Evolutionary conservation across 2,797 vertebrate genomes (phyloP).

Genomic region (Amazonetta brasiliensis): DNA sequence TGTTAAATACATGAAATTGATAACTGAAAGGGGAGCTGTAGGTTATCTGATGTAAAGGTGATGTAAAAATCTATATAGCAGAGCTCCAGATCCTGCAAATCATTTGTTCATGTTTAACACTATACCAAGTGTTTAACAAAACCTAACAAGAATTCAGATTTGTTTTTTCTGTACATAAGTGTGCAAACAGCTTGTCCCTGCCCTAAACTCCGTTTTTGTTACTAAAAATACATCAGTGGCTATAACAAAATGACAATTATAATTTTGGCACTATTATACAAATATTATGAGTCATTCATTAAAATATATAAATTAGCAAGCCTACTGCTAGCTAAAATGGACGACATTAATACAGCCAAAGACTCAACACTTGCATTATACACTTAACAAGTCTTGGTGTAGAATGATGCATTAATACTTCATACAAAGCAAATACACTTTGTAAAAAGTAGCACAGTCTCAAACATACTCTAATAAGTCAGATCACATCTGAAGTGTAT

Average conservation of each 20-base stretch:
- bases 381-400: slow-evolving; percentile 4
- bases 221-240: not conserved
- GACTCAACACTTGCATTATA: not conserved
- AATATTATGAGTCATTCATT: slow-evolving; percentile 52
- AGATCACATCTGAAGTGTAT: not conserved
- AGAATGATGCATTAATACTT: slow-evolving; percentile 1
- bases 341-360: slow-evolving; percentile 10
- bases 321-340: slow-evolving; percentile 38
- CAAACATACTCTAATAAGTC: not conserved
- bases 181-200: not conserved
- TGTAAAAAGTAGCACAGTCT: not conserved
- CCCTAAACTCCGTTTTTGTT: not conserved
- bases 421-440: not conserved
- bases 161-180: not conserved
- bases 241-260: not conserved
- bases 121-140: not conserved
- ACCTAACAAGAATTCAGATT: not conserved
- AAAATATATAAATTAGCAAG: slow-evolving; percentile 50
- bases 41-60: not conserved
- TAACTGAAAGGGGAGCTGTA: not conserved
- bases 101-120: not conserved
- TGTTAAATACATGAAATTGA: not conserved
- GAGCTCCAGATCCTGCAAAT: not conserved
- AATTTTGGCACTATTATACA: slow-evolving; percentile 7
- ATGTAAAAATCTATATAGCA: not conserved